Base-by-base conservation (phyloP, 2,113 vertebrate genomes). In the Melospiza georgiana region DNA sequence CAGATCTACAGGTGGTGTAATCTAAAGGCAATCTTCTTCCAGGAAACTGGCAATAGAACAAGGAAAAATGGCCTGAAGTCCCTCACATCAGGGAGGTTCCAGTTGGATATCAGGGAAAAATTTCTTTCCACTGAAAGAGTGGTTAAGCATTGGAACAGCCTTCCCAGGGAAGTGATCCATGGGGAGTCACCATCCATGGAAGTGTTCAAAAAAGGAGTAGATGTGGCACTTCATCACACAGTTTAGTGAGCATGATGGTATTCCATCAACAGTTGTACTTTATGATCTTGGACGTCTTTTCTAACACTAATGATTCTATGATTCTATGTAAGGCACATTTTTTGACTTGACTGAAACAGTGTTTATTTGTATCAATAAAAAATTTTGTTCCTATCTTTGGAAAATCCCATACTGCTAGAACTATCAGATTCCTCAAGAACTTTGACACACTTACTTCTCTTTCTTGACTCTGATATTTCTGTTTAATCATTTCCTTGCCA, bases 41-140 rank as follows among this genome's bases (percentile, higher is more conserved):
- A n/a, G 54, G 39, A 13, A 75, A 25, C 15, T 46, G 52, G 7
- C 19, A n/a, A 15, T 46, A 68, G 30, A 67, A 54, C 9, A 68
- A 61, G 5, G 10, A 11, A 46, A 69, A 78, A 13, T 28, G 12
- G 28, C 24, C 16, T 68, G 13, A 54, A 41, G 7, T n/a, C 44
- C 44, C 9, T 46, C 1, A 0, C 20, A 61, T 16, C 0, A 0
- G 28, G 9, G 16, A 54, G 28, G 16, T 68, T 75, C 13, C 46
- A 23, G 28, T 2, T 59, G 16, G 20, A 39, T 54, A 46, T 46
- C 24, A 75, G 11, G 13, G 24, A 46, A 67, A 75, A 30, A 54
- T 30, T 61, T 82, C 9, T 69, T 55, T 74, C 41, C 8, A 23
- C 22, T 76, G 30, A 35, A 62, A 55, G 11, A 55, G 14, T 9